phyloP scores from a whole-genome alignment of 35 echinoderm and acorn worm species.

The Chiridota heheva region DNA sequence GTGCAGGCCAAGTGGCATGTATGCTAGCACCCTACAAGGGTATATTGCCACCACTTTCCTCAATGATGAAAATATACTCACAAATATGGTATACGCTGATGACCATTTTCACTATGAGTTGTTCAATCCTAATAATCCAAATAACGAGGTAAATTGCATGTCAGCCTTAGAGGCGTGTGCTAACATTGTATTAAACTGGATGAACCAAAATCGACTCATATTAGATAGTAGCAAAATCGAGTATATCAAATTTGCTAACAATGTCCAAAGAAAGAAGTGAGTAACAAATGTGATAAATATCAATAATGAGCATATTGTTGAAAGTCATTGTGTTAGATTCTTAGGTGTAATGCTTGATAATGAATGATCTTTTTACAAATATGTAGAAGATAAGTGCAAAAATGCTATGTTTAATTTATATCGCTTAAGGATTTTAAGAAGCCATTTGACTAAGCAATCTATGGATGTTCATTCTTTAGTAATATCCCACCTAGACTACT shows the following conservation, averaged over 20 bases:
- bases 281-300: background rate
- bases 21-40: background rate
- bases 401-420: too few relatives aligned
- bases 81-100: background rate
- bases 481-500: too few relatives aligned
- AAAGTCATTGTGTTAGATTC: background rate
- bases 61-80: too few relatives aligned
- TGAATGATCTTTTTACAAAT: slow-evolving; percentile 5
- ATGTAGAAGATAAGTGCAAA: slow-evolving; percentile 9
- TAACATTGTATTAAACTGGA: background rate
- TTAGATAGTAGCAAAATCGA: slow-evolving; percentile 6
- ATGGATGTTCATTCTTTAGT: too few relatives aligned
- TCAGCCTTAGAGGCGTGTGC: background rate
- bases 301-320: background rate
- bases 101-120: slow-evolving; percentile 4
- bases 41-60: background rate
- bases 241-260: slow-evolving; percentile 20
- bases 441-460: too few relatives aligned
- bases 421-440: too few relatives aligned
- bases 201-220: background rate
- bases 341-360: background rate
- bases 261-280: background rate
- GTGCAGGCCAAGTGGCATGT: background rate
- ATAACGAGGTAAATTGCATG: too few relatives aligned
- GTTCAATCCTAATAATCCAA: too few relatives aligned